A percentile compares a stretch with the other conserved stretches of the same genome.
Evolutionary conservation across 2,113 vertebrate species (phyloP).

Genomic region (Xyrauchen texanus): DNA sequence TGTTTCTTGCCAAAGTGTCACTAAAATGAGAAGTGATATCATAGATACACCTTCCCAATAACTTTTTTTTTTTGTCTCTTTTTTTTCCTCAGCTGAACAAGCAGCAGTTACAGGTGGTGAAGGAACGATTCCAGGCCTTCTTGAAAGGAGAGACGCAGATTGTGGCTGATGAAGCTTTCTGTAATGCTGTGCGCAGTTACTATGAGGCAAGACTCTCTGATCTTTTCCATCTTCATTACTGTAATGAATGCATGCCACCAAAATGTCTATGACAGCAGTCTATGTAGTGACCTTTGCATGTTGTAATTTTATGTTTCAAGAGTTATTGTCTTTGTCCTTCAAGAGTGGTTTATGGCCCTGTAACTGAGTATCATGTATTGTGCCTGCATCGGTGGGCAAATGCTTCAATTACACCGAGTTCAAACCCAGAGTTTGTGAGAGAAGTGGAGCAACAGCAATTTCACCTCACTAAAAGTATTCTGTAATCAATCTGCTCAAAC

Average conservation of each 20-base stretch:
- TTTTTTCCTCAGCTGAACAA: slow-evolving; percentile 84
- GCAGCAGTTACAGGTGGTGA: slow-evolving; percentile 89
- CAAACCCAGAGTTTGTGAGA: too few species aligned
- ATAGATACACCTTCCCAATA: neutral
- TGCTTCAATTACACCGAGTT: too few species aligned
- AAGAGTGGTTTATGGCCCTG: neutral
- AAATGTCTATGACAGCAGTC: too few species aligned
- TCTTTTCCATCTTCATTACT: neutral
- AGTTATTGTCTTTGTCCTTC: neutral
- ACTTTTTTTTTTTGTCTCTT: neutral
- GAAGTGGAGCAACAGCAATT: too few species aligned
- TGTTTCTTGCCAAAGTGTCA: too few species aligned
- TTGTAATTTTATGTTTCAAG: neutral
- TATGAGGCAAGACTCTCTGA: slow-evolving; percentile 81
- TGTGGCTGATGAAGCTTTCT: slow-evolving; percentile 94
- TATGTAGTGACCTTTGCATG: neutral
- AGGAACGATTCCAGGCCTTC: slow-evolving; percentile 90
- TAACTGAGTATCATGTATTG: neutral
- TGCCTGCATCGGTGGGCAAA: neutral
- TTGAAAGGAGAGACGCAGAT: slow-evolving; percentile 93
- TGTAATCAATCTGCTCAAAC: too few species aligned
- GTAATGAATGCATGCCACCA: neutral
- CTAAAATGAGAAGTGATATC: neutral
- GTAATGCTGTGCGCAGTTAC: slow-evolving; percentile 93
- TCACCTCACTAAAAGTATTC: too few species aligned